Percentiles rank a stretch among this genome's conserved stretches.
These are phyloP conservation scores for Ahaetulla prasina DNA, from an alignment of 2,113 vertebrate species.

Conservation along the genomic window DNA sequence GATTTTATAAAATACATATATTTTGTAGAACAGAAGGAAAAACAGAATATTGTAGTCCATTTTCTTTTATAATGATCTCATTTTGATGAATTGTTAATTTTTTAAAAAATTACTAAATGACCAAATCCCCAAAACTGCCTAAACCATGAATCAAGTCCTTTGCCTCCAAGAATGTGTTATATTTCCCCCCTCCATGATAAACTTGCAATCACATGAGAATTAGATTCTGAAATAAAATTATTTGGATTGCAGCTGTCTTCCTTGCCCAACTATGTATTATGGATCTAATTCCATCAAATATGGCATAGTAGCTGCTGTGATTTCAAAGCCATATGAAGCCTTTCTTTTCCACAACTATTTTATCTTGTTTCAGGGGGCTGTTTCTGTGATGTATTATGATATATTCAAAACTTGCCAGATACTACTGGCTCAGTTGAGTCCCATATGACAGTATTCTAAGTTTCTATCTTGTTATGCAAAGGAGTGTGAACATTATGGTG, in stretches of 20 bases:
- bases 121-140: not conserved
- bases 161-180: not conserved
- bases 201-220: not conserved
- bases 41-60: not conserved
- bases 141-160: not conserved
- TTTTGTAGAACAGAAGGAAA: not conserved
- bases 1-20: not conserved
- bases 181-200: not conserved
- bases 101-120: not conserved
- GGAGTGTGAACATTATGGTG: not conserved
- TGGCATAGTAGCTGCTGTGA: not conserved
- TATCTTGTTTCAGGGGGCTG: not conserved
- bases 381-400: not conserved
- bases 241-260: not conserved
- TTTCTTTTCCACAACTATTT: conserved; percentile 3
- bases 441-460: not conserved
- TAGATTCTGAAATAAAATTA: not conserved
- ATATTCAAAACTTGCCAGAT: conserved; percentile 1
- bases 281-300: not conserved
- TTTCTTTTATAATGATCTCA: not conserved
- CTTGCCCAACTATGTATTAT: not conserved
- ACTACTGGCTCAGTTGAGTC: not conserved
- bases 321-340: not conserved
- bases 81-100: not conserved
- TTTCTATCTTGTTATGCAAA: not conserved